Conservation (phyloP, 2,113 vertebrate species). For the cat (Felis catus) region F.catus_Fca126_mat1.0 CM031421.1:108827501-108828000, state of each 20-base stretch:
- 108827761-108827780: background rate
- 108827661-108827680: background rate
- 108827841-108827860: background rate
- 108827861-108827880: background rate
- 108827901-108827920: background rate
- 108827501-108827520: background rate
- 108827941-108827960: background rate
- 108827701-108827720: background rate
- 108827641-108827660: background rate
- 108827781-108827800: too few relatives aligned
- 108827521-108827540: background rate
- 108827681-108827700: background rate
- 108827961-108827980: background rate
- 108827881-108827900: background rate
- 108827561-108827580: background rate
- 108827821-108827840: background rate
- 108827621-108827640: background rate
- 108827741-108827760: too few relatives aligned
- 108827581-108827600: background rate
- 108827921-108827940: background rate
- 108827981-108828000: background rate
- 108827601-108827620: background rate
- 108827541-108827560: background rate
- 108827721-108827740: background rate
- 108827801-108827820: background rate